phyloP scores from a whole-genome alignment of 2,888 invertebrate species.

The Euplagia quadripunctaria region DNA sequence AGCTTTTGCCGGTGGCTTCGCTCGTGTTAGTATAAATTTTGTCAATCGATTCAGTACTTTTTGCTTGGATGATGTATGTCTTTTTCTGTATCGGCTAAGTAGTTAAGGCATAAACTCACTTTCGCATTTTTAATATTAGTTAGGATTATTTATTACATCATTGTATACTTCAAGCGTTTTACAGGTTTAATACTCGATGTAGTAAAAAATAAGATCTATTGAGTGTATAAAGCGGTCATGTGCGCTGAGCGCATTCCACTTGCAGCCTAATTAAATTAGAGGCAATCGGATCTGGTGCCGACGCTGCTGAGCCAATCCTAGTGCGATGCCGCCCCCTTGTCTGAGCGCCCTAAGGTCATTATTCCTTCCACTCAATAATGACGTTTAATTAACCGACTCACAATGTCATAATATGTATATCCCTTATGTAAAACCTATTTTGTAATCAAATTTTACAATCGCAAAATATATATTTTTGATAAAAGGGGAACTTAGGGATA shows the following conservation, averaged over 20 bases:
- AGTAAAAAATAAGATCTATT: slow-evolving; percentile 51
- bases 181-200: slow-evolving; percentile 11
- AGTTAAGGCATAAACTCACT: too few species aligned
- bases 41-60: slow-evolving; percentile 18
- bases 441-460: neutral
- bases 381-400: slow-evolving; percentile 42
- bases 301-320: slow-evolving; percentile 55
- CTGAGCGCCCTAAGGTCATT: slow-evolving; percentile 65
- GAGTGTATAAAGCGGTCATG: slow-evolving; percentile 61
- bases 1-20: neutral
- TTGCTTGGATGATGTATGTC: neutral
- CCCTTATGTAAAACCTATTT: neutral
- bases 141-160: neutral
- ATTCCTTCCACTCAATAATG: slow-evolving; percentile 56
- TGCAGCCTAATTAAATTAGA: slow-evolving; percentile 84
- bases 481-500: neutral
- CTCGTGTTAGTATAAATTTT: neutral
- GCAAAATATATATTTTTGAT: neutral
- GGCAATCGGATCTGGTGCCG: slow-evolving; percentile 73
- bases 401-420: slow-evolving; percentile 23
- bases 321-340: slow-evolving; percentile 57
- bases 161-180: neutral
- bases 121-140: too few species aligned
- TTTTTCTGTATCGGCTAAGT: neutral
- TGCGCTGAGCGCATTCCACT: slow-evolving; percentile 74